phyloP scores from a whole-genome alignment of 2,888 invertebrate species.

The Cheilosia scutellata region DNA sequence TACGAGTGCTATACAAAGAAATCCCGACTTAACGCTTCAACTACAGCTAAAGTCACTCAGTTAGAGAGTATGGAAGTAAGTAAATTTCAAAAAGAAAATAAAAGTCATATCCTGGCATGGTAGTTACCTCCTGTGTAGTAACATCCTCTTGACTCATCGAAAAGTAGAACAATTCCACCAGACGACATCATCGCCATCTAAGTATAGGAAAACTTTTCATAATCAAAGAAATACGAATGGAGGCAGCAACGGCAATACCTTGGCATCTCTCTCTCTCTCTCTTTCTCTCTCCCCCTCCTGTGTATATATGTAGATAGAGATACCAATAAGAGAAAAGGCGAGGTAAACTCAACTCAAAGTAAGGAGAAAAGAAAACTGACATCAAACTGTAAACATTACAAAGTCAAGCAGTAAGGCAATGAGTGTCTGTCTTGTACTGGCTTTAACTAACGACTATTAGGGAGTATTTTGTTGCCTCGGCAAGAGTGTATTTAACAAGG shows the following conservation, averaged over 20 bases:
- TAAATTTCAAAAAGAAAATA: constrained; percentile 24
- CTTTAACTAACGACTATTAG: neutral
- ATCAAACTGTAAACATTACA: constrained; percentile 45
- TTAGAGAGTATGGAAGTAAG: constrained; percentile 2
- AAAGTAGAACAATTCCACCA: constrained; percentile 30
- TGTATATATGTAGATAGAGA: no score
- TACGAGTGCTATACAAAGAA: constrained; percentile 12
- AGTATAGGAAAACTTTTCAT: constrained; percentile 56
- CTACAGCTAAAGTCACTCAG: constrained; percentile 48
- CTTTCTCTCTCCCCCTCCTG: no score
- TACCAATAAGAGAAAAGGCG: constrained; percentile 4
- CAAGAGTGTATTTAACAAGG: neutral
- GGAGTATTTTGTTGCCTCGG: neutral
- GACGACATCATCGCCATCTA: constrained; percentile 29
- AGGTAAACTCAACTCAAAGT: constrained; percentile 33
- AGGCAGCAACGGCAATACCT: neutral
- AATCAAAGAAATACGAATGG: constrained; percentile 37
- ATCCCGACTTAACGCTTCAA: constrained; percentile 55
- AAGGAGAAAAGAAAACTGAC: constrained; percentile 32
- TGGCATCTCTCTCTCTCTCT: no score
- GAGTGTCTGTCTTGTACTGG: constrained; percentile 8
- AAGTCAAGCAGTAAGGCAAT: constrained; percentile 12
- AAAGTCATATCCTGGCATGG: constrained; percentile 39
- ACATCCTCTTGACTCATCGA: constrained; percentile 25
- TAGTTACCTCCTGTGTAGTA: neutral